phyloP scores from a whole-genome alignment of 2,113 vertebrate species.

The Bambusicola thoracicus region DNA sequence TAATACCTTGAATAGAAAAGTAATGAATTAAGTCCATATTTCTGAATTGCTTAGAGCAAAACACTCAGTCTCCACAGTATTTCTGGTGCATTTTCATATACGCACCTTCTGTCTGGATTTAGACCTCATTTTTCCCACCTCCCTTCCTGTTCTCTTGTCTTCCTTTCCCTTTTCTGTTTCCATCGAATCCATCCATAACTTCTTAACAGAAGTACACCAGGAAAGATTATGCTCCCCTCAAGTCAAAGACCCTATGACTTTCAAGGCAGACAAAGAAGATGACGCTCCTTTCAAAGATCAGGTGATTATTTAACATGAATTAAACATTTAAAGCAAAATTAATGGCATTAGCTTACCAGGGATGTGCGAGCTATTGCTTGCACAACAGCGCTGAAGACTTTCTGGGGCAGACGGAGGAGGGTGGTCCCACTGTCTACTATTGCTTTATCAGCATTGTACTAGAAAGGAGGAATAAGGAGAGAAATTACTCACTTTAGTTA shows the following conservation, averaged over 20 bases:
- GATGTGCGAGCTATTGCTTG: constrained; percentile 87
- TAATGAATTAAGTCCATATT: not conserved
- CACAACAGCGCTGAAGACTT: constrained; percentile 91
- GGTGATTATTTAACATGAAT: not conserved
- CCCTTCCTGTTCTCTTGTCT: not conserved
- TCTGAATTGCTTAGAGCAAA: constrained; percentile 24
- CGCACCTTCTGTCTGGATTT: not conserved
- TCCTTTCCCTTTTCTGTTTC: not conserved
- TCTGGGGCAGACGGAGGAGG: constrained; percentile 90
- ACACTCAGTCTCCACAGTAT: not conserved
- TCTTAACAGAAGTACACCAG: not conserved
- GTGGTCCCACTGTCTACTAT: constrained; percentile 99
- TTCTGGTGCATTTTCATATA: not conserved
- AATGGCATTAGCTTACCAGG: constrained; percentile 80
- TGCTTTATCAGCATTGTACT: constrained; percentile 97
- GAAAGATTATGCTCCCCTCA: not conserved
- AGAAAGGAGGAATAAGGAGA: not conserved
- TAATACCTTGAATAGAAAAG: constrained; percentile 10
- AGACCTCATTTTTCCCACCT: not conserved
- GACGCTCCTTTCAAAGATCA: not conserved
- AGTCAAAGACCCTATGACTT: not conserved
- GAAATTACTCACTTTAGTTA: not conserved
- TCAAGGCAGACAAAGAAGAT: not conserved
- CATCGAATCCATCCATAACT: not conserved
- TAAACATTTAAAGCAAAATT: not conserved